Conservation (phyloP, 2,888 invertebrate species). For the Apodemia mormo region DNA sequence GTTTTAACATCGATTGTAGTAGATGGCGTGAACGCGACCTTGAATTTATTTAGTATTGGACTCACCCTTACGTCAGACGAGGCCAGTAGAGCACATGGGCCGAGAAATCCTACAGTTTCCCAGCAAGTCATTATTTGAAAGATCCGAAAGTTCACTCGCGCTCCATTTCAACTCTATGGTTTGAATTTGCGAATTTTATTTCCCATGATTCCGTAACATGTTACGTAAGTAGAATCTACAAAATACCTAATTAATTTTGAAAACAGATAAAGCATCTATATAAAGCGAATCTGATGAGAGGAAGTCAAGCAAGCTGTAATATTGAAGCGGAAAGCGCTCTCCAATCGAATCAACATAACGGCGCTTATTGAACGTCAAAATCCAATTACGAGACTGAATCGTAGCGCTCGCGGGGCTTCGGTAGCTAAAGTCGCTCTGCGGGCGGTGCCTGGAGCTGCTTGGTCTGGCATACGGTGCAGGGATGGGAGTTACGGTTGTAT, state of each 20-base stretch:
- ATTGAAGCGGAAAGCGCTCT: constrained; percentile 75
- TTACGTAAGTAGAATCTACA: constrained; percentile 63
- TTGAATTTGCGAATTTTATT: constrained; percentile 48
- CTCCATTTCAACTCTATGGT: constrained; percentile 56
- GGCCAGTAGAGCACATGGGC: constrained; percentile 77
- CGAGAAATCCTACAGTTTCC: constrained; percentile 78
- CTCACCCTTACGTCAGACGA: constrained; percentile 77
- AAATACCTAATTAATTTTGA: constrained; percentile 47
- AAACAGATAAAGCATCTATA: constrained; percentile 69
- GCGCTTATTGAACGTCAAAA: constrained; percentile 75
- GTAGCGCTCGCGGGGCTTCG: constrained; percentile 76
- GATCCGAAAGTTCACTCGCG: constrained; percentile 47
- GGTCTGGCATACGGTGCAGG: constrained; percentile 63
- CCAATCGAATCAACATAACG: constrained; percentile 71
- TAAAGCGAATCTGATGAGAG: constrained; percentile 58
- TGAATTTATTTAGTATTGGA: constrained; percentile 42
- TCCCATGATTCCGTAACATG: constrained; percentile 58
- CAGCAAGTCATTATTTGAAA: constrained; percentile 76
- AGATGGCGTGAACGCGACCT: constrained; percentile 35
- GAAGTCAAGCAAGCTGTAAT: constrained; percentile 72
- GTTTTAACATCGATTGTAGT: constrained; percentile 24
- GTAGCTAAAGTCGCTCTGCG: constrained; percentile 68
- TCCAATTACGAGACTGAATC: constrained; percentile 80
- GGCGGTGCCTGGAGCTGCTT: constrained; percentile 56
- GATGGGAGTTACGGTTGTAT: constrained; percentile 43